Evolutionary conservation across 2,797 vertebrate genomes (phyloP), one percentile per base, ranked within the genome.

Genomic region (Aphelocoma californica): DNA sequence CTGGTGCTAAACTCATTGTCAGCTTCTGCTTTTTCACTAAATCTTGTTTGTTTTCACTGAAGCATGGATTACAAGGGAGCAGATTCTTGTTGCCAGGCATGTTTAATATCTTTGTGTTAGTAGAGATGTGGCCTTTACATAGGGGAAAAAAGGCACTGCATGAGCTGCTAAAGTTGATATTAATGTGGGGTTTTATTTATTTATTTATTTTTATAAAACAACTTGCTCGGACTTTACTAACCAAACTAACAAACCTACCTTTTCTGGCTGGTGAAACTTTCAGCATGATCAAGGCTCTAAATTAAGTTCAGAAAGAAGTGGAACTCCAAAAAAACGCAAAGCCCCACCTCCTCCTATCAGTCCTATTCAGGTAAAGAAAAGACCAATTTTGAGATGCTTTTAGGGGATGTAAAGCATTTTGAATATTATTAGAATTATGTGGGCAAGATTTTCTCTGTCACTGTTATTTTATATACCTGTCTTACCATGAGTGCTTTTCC

Each of bases 251-350:
- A 97, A 97, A 93, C 97, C 97, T 98, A 97, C 96, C 94, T 98
- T 98, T 97, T 98, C 96, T 98, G 97, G 97, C 98, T 98, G 97
- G 96, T 98, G 97, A 98, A 97, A 98, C 97, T 98, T 98, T 97
- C 98, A 99, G 99, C 99, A 99, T 99, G 99, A 99, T 98, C 99
- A 99, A 98, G 98, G 98, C 98, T 98, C 98, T 99, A 99, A 98
- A 98, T 97, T 99, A 99, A 99, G 97, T 97, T 99, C 99, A 98
- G 99, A 99, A 98, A 98, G 99, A 99, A 99, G 99, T 98, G 98
- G 99, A 98, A 99, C 99, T 98, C 99, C 99, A 97, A 99, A 99
- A 99, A 99, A 99, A 98, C 98, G 99, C 98, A 99, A 99, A 99
- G 99, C 99, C 98, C 99, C 99, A 98, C 99, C 99, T 97, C 99